These are phyloP conservation scores for Steinernema hermaphroditum DNA, from an alignment of 2,888 invertebrate genomes.

Conservation along the genomic window DNA sequence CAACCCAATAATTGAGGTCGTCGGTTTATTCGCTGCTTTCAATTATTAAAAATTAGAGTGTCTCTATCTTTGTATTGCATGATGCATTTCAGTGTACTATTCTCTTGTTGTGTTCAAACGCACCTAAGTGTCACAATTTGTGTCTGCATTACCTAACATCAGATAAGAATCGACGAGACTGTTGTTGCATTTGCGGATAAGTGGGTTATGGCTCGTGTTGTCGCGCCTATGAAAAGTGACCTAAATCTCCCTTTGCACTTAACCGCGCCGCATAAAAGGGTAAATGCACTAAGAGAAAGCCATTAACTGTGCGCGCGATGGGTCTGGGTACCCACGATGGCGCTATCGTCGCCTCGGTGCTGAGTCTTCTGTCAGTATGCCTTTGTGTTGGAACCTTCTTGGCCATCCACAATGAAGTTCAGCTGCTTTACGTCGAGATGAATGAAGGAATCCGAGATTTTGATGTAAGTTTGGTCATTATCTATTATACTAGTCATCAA, in stretches of 20 bases:
- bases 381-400: conserved; percentile 20
- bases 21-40: no score
- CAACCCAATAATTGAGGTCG: no score
- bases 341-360: conserved; percentile 1
- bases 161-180: not conserved
- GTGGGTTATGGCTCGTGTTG: not conserved
- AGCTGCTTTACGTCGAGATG: conserved; percentile 17
- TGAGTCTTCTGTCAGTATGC: not conserved
- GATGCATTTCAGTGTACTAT: no score
- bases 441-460: conserved; percentile 18
- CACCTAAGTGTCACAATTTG: no score
- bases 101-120: no score
- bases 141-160: no score
- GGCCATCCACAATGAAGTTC: conserved; percentile 24
- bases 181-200: conserved; percentile 15
- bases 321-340: not conserved
- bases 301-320: not conserved
- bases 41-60: no score
- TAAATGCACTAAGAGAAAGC: conserved; percentile 5
- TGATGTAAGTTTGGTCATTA: conserved; percentile 13
- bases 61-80: no score
- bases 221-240: not conserved
- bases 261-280: not conserved
- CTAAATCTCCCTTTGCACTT: conserved; percentile 12
- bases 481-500: not conserved